Evolutionary conservation across 2,888 invertebrate genomes (phyloP).

Genomic region (Polia nebulosa): DNA sequence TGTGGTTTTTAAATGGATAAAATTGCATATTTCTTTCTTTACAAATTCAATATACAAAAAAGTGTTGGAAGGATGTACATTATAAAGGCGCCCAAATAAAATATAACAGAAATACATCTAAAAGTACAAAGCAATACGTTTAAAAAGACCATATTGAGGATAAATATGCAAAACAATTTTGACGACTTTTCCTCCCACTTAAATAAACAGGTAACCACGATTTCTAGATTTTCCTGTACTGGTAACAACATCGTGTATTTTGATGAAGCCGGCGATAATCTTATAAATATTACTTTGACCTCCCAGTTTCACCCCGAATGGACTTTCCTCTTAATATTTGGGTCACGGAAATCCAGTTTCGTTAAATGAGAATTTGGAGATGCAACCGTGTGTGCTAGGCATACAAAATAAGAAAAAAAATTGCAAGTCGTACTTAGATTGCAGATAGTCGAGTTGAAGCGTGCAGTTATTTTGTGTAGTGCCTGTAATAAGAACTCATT

Average conservation of each 20-base stretch:
- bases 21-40: neutral
- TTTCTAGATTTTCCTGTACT: slow-evolving; percentile 52
- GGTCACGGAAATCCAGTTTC: slow-evolving; percentile 73
- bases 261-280: slow-evolving; percentile 44
- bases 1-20: slow-evolving; percentile 9
- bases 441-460: slow-evolving; percentile 50
- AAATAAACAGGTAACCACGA: slow-evolving; percentile 17
- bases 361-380: slow-evolving; percentile 65
- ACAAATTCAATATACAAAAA: no score
- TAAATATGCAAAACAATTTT: neutral
- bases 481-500: slow-evolving; percentile 7
- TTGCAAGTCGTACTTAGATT: slow-evolving; percentile 59
- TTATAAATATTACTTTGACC: slow-evolving; percentile 50
- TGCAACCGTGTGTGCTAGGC: slow-evolving; percentile 66
- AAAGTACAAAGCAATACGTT: neutral
- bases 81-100: no score
- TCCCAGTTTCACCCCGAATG: slow-evolving; percentile 49
- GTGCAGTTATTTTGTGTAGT: slow-evolving; percentile 17
- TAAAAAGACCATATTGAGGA: neutral
- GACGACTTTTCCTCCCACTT: slow-evolving; percentile 16
- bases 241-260: slow-evolving; percentile 28
- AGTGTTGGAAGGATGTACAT: no score
- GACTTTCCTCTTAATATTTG: slow-evolving; percentile 72
- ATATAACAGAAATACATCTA: no score
- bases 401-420: slow-evolving; percentile 66